A percentile compares a stretch with the other conserved stretches of the same genome.
These are phyloP conservation scores for Florisuga fusca DNA, from an alignment of 2,797 vertebrate genomes.

Conservation along the genomic window DNA sequence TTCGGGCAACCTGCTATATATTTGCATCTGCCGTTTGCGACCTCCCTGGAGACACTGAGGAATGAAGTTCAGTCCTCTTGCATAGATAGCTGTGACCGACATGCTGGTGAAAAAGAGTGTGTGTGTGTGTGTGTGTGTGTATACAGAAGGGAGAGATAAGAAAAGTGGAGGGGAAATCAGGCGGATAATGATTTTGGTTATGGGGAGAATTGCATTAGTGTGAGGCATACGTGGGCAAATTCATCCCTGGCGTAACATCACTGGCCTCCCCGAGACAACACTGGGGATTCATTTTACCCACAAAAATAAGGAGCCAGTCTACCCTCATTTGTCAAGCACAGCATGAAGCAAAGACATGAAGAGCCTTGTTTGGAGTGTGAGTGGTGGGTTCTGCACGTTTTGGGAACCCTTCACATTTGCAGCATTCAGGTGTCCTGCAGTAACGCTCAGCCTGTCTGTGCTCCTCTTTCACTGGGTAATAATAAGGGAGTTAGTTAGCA, in stretches of 20 bases:
- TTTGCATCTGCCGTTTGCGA: neutral
- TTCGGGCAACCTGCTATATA: neutral
- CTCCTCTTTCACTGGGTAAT: constrained; percentile 52
- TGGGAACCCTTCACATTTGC: constrained; percentile 36
- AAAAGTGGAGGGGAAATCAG: constrained; percentile 17
- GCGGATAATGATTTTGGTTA: constrained; percentile 54
- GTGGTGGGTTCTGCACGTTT: neutral
- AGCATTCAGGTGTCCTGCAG: constrained; percentile 9
- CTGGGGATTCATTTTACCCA: neutral
- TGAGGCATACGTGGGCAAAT: constrained; percentile 44
- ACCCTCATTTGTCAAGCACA: constrained; percentile 45
- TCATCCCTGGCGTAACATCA: neutral
- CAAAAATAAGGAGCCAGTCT: constrained; percentile 54
- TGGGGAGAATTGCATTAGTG: constrained; percentile 46
- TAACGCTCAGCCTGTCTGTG: neutral
- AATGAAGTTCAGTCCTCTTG: neutral
- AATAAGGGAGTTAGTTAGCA: constrained; percentile 62
- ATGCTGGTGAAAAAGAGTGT: neutral
- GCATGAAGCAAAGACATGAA: constrained; percentile 53
- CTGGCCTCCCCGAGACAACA: neutral
- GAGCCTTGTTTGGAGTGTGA: neutral
- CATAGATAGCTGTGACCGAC: neutral
- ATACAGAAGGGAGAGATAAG: neutral
- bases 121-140: neutral
- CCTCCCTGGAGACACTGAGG: constrained; percentile 1